Evolutionary conservation across 2,113 vertebrate genomes (phyloP).

Genomic region (Barnardius zonarius): DNA sequence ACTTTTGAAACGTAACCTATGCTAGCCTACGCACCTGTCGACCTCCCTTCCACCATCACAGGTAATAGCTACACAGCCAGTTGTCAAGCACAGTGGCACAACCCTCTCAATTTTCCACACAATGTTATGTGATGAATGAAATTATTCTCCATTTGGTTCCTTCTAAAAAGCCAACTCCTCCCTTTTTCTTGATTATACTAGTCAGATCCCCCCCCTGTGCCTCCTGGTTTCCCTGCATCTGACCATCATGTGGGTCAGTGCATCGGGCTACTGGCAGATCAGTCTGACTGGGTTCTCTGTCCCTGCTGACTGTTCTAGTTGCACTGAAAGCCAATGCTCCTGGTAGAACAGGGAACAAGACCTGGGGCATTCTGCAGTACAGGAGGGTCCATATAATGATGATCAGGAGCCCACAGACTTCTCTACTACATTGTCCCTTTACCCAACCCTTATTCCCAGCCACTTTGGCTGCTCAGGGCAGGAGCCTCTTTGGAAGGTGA

Average conservation of each 20-base stretch:
- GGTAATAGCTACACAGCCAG: neutral
- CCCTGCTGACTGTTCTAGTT: neutral
- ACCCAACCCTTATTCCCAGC: neutral
- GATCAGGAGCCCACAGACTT: neutral
- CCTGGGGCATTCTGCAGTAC: neutral
- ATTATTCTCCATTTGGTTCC: neutral
- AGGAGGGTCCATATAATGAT: neutral
- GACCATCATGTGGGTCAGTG: neutral
- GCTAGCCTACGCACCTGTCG: neutral
- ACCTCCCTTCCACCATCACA: neutral
- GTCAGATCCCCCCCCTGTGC: neutral
- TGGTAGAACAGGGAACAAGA: rapidly evolving
- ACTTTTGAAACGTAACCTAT: neutral
- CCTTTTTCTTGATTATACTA: neutral
- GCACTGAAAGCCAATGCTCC: neutral
- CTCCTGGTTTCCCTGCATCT: neutral
- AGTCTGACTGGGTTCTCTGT: neutral
- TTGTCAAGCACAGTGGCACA: neutral
- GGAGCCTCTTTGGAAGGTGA: neutral
- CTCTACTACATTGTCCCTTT: neutral
- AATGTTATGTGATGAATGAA: neutral
- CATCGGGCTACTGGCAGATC: neutral
- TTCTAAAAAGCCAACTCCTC: neutral
- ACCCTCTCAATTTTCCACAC: neutral
- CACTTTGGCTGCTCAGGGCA: neutral